Percentiles rank a stretch among this genome's conserved stretches.
Conservation (phyloP, 2,797 vertebrate genomes). For the Acanthurus tractus region DNA sequence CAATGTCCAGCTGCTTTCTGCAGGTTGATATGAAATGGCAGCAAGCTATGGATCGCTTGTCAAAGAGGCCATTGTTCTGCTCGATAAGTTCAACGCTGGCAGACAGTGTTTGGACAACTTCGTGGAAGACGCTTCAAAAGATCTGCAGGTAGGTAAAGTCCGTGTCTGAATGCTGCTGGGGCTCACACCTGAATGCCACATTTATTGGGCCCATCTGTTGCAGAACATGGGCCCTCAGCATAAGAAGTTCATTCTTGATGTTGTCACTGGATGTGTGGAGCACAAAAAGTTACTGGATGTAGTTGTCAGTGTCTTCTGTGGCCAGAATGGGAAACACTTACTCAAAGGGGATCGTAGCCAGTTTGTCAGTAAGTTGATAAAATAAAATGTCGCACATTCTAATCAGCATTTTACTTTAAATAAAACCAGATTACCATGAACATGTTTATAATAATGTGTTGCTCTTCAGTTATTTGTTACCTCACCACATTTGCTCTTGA, state of each 20-base stretch:
- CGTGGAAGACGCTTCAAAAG: constrained; percentile 78
- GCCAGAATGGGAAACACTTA: constrained; percentile 78
- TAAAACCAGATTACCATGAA: constrained; percentile 1
- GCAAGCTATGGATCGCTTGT: constrained; percentile 82
- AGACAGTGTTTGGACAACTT: constrained; percentile 87
- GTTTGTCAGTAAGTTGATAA: constrained; percentile 85
- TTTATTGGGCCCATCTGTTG: constrained; percentile 17
- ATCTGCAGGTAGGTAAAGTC: constrained; percentile 85
- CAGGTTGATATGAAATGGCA: constrained; percentile 80
- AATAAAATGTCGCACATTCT: background rate
- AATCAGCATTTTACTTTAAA: background rate
- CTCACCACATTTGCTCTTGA: constrained; percentile 89
- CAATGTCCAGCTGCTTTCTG: constrained; percentile 9
- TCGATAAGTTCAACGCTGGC: constrained; percentile 85
- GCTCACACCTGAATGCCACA: background rate
- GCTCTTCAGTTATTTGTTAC: constrained; percentile 90
- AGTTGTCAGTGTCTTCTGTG: constrained; percentile 89
- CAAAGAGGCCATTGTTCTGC: constrained; percentile 80
- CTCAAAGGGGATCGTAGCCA: constrained; percentile 84
- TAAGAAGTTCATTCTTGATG: constrained; percentile 85
- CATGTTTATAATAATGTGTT: constrained; percentile 2
- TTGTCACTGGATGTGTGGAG: constrained; percentile 89
- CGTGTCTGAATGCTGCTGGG: background rate
- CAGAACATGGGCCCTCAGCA: constrained; percentile 81
- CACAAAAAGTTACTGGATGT: constrained; percentile 87